These are phyloP conservation scores for Atta colombica DNA, from an alignment of 1,140 invertebrate genomes.

Conservation along the genomic window DNA sequence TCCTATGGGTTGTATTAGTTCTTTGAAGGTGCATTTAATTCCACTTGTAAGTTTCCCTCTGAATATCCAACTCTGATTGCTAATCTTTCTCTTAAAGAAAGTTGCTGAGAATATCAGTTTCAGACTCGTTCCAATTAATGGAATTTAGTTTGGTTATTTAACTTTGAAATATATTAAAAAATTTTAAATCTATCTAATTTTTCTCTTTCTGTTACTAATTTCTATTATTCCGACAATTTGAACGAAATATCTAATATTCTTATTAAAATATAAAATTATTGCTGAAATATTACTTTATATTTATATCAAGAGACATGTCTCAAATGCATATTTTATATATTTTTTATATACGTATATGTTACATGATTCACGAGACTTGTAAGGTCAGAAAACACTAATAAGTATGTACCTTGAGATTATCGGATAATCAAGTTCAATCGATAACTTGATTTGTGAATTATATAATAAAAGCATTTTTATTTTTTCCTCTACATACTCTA, in stretches of 20 bases:
- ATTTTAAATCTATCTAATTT: not conserved
- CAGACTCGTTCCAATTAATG: constrained; percentile 9
- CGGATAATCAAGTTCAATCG: too few relatives aligned
- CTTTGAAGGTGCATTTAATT: constrained; percentile 36
- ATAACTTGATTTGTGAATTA: too few relatives aligned
- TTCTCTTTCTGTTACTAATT: not conserved
- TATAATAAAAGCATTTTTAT: too few relatives aligned
- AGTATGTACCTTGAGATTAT: too few relatives aligned
- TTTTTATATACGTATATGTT: too few relatives aligned
- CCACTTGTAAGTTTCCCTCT: not conserved
- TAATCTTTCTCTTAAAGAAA: constrained; percentile 28
- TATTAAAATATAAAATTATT: not conserved
- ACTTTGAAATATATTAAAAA: constrained; percentile 13
- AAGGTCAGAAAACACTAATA: not conserved
- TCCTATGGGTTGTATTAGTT: not conserved
- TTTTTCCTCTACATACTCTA: too few relatives aligned
- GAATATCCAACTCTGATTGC: constrained; percentile 27
- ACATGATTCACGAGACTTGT: too few relatives aligned
- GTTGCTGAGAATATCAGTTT: not conserved
- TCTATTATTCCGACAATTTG: not conserved
- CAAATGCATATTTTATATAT: too few relatives aligned
- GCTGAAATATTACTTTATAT: not conserved
- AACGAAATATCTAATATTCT: not conserved
- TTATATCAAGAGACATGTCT: not conserved
- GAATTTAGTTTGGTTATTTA: not conserved